Evolutionary conservation across 2,888 invertebrate species (phyloP).

Genomic region (Seladonia tumulorum): DNA sequence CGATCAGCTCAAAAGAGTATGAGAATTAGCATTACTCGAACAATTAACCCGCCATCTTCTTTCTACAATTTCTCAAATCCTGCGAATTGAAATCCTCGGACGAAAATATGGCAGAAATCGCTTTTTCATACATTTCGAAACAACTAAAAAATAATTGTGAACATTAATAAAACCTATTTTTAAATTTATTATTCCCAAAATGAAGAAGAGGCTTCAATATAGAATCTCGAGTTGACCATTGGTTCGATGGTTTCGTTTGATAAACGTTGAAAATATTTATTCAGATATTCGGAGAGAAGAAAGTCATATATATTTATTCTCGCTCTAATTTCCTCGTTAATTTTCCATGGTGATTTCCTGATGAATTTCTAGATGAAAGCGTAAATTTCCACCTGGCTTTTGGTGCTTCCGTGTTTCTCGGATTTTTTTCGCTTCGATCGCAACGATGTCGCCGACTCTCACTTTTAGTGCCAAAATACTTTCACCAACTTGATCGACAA

Average conservation of each 20-base stretch:
- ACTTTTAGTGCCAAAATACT: slow-evolving; percentile 80
- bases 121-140: background rate
- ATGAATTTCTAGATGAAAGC: background rate
- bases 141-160: background rate
- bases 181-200: background rate
- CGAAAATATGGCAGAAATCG: background rate
- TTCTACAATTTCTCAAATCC: background rate
- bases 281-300: background rate
- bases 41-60: background rate
- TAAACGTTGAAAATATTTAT: too few species aligned
- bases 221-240: background rate
- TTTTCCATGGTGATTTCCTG: background rate
- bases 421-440: slow-evolving; percentile 39
- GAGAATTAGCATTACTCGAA: background rate
- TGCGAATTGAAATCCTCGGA: background rate
- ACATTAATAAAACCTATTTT: background rate
- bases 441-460: slow-evolving; percentile 70
- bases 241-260: background rate
- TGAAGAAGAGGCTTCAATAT: too few species aligned
- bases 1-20: slow-evolving; percentile 74
- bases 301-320: background rate
- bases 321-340: background rate
- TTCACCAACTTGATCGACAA: slow-evolving; percentile 70
- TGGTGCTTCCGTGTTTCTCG: slow-evolving; percentile 47
- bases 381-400: slow-evolving; percentile 7